A percentile compares a stretch with the other conserved stretches of the same genome.
phyloP scores from a whole-genome alignment of 2,888 invertebrate genomes.

The Galerucella calmariensis region DNA sequence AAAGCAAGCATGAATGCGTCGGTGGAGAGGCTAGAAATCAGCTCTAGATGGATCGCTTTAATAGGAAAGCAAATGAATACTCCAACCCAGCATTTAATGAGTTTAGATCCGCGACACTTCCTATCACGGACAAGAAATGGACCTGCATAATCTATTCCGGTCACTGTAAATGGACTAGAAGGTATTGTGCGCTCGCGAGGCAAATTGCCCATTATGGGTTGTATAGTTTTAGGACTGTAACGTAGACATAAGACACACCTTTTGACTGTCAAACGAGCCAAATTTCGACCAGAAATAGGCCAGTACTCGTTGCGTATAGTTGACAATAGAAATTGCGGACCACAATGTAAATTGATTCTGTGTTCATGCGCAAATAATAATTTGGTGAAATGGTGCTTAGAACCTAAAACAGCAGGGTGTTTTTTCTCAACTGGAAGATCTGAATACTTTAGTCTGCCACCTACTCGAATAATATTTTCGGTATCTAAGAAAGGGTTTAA shows the following conservation, averaged over 20 bases:
- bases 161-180: conserved; percentile 21
- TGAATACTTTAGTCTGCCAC: conserved; percentile 34
- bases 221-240: conserved; percentile 14
- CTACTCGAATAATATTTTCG: conserved; percentile 32
- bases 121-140: conserved; percentile 15
- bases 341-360: conserved; percentile 25
- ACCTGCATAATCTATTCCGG: conserved; percentile 34
- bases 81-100: too few species aligned
- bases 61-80: background rate
- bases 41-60: conserved; percentile 45
- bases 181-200: conserved; percentile 23
- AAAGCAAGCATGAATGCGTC: conserved; percentile 44
- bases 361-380: conserved; percentile 24
- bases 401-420: conserved; percentile 32
- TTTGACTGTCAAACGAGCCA: conserved; percentile 16
- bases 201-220: conserved; percentile 37
- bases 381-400: conserved; percentile 28
- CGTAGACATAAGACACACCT: conserved; percentile 30
- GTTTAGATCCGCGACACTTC: too few species aligned
- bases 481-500: conserved; percentile 32
- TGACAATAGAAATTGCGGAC: conserved; percentile 27
- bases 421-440: conserved; percentile 33
- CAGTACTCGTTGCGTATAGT: conserved; percentile 24
- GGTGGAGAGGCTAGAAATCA: conserved; percentile 40
- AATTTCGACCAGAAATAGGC: conserved; percentile 29